Base-by-base conservation (phyloP, 2,888 invertebrate genomes). In the Sisyra nigra region DNA sequence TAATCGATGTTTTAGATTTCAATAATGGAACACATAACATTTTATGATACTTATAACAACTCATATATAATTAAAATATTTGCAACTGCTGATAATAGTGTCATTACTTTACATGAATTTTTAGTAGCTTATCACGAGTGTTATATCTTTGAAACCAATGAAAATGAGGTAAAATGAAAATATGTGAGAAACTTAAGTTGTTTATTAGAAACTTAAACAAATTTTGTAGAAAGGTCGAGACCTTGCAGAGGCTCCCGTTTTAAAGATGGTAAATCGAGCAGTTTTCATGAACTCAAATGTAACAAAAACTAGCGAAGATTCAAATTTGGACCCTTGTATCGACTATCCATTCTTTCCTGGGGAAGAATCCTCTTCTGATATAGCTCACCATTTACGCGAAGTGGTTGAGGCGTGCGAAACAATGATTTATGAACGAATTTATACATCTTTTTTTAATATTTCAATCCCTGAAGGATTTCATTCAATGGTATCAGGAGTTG, bases 81-180 rank as follows among this genome's bases (percentile, higher is more conserved):
- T 15, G 57, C 51, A 1, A 51, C 53, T 10, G 53, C 57, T 3
- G 61, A 63, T 44, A 58, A 61, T 40, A 56, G 56, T 45, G 47
- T 57, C 11, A 40, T 62, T 18, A 57, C 61, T 0, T 60, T 56
- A 10, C 56, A 62, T 34, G 48, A 52, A 2, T 53, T 53, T 44
- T 13, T 48, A n/a, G 36, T 34, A 14, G 39, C 46, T 3, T 18
- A 44, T 7, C 35, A 36, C 15, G 45, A 34, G 14, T 11, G 30
- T n/a, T 11, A 40, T 18, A 10, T 14, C 6, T 32, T 19, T n/a
- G 31, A 37, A 40, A 18, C 10, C 11, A 32, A n/a, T n/a, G 31
- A 19, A 9, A 17, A n/a, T 24, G 24, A 5, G 24, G 24, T 24
- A 24, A 24, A 7, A 24, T 24, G 3, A 5, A 24, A 24, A 24